Evolutionary conservation across 2,113 vertebrate species (phyloP), one percentile per base, ranked within the genome.

Genomic region (Serilophus lunatus): DNA sequence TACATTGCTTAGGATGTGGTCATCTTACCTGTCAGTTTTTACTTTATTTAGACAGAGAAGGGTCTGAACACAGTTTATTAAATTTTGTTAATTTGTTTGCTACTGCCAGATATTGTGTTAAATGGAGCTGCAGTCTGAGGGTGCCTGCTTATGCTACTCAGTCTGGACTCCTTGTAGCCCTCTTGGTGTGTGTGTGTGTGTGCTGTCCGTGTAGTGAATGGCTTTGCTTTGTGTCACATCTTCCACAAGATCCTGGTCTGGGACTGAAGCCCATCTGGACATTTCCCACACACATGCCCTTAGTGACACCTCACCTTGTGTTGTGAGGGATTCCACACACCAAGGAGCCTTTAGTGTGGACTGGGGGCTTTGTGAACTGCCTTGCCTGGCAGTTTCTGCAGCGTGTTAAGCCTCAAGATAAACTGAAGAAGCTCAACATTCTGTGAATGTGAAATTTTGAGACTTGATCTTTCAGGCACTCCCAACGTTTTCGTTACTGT

Each of bases 231-330:
- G 12, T 47, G 1, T 25, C 18, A 47, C 5, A 9, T 49, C 23
- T 57, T 57, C 59, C n/a, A 24, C 13, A 40, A 40, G 45, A 1
- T 81, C 56, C 47, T 81, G 29, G 1, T 71, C 33, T 35, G 0
- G 33, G 68, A 1, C 47, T 63, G 22, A 61, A 82, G 45, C 22
- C 42, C 7, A 0, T 31, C 3, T 4, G 24, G 49, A 19, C 7
- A 0, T 25, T 35, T 31, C 0, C 18, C n/a, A 18, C 11, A 12
- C 1, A 0, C n/a, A 8, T 2, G 23, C 7, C 29, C 36, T 26
- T 23, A 53, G 24, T 57, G 51, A 7, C 57, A 7, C 13, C 42
- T 66, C n/a, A 9, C 9, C 74, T 50, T 49, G 15, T 40, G 68
- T 44, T 70, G 36, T 51, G 44, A 19, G 54, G n/a, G 26, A 4